Base-by-base conservation (phyloP, 2,888 invertebrate genomes). In the Lithophane socia region DNA sequence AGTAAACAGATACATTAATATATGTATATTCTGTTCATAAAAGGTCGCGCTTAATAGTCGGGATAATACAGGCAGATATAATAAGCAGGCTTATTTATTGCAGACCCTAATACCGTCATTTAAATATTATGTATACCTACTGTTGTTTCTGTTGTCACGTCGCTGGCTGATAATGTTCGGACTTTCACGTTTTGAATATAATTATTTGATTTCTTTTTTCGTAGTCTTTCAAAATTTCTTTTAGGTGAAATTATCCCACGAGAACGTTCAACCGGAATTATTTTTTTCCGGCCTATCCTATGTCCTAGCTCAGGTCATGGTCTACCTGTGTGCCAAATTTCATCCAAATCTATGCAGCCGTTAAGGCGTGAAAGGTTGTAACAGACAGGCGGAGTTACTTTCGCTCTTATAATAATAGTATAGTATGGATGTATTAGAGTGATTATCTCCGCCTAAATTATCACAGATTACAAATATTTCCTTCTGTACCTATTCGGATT, bases 51-150 rank as follows among this genome's bases (percentile, higher is more conserved):
- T 68, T 80, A 75, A 81, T 75, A 73, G 65, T 68, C 54, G 75
- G 65, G 56, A 60, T 75, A 77, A 73, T 73, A 73, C 73, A 65
- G 66, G 66, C 60, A 58, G 61, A 68, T 73, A 78, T 77, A 78
- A 78, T 83, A 80, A 75, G 72, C 78, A 21, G 21, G 76, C 24
- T 71, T 84, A 81, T 84, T 79, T 85, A 86, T 75, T 49, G 65
- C 76, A 18, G n/a, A 67, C 70, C 74, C 69, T 63, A 61, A 75
- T 69, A 67, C 74, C 73, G 66, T 29, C 49, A 86, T 79, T 86
- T 72, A 61, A 84, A 86, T 77, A 75, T 73, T 81, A 81, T 52
- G 73, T n/a, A 60, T 49, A 56, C 5, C n/a, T 66, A 63, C 54
- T 60, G 60, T 44, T 66, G 56, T 67, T 56, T 56, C 3, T 44